phyloP scores from a whole-genome alignment of 1,140 invertebrate species.

The Cherax quadricarinatus region DNA sequence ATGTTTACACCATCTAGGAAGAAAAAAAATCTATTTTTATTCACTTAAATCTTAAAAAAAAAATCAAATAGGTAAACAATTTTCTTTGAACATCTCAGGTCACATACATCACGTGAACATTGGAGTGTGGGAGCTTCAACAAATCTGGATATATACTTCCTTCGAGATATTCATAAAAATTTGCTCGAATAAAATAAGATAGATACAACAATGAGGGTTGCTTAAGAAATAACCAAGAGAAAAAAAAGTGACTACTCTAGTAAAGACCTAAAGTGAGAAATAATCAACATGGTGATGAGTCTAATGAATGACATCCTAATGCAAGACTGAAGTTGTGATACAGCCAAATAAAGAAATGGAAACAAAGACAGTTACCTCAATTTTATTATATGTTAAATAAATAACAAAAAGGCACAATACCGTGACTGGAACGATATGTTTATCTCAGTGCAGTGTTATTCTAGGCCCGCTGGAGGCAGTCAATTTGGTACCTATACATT shows the following conservation, averaged over 20 bases:
- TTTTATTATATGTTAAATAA: no score
- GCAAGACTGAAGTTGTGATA: no score
- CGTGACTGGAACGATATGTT: no score
- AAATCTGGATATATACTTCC: background rate
- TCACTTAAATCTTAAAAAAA: background rate
- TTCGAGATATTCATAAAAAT: background rate
- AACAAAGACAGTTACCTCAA: no score
- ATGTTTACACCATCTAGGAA: background rate
- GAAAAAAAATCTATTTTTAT: background rate
- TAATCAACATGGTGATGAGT: no score
- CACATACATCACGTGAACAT: background rate
- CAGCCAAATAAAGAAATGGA: no score
- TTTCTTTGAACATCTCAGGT: background rate
- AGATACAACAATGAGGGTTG: background rate
- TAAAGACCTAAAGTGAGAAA: no score
- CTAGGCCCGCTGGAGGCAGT: no score
- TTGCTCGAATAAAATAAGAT: background rate
- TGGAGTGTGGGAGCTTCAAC: background rate
- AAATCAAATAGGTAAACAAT: background rate
- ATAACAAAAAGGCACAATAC: no score
- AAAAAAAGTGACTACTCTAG: background rate
- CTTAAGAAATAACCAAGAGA: background rate
- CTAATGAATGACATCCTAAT: no score
- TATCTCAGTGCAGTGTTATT: no score
- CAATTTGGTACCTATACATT: no score